Conservation (phyloP, 2,113 vertebrate species). For the Lampris megalopsis region DNA sequence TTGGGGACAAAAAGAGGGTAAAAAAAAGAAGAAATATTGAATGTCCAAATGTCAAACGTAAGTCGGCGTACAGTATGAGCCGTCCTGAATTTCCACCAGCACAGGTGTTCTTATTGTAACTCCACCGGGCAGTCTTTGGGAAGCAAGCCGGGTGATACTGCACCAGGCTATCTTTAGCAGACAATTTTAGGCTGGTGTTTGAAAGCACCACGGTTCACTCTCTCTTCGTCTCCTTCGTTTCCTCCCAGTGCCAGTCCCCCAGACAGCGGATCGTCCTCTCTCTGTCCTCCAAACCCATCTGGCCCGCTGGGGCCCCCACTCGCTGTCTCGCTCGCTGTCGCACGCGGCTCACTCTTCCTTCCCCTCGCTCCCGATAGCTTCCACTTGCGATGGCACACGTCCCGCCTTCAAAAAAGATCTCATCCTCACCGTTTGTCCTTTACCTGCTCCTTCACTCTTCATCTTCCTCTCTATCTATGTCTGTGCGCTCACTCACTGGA, state of each 20-base stretch:
- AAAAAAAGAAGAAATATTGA: constrained; percentile 14
- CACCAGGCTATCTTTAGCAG: constrained; percentile 37
- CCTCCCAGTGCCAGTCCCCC: constrained; percentile 45
- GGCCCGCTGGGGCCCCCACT: constrained; percentile 51
- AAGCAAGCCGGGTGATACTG: constrained; percentile 28
- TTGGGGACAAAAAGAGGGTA: no score
- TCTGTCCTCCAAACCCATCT: constrained; percentile 64
- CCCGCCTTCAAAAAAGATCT: constrained; percentile 56
- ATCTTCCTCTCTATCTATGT: constrained; percentile 42
- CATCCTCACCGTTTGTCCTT: constrained; percentile 66
- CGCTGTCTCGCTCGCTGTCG: constrained; percentile 58
- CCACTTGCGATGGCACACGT: constrained; percentile 44
- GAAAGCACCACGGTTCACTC: constrained; percentile 33
- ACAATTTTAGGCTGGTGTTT: constrained; percentile 40
- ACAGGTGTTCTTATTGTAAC: constrained; percentile 50
- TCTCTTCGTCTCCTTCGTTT: neutral
- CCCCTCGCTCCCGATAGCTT: constrained; percentile 28
- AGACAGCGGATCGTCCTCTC: constrained; percentile 59
- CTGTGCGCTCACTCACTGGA: constrained; percentile 30
- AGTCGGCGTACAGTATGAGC: constrained; percentile 30
- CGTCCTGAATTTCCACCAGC: constrained; percentile 18
- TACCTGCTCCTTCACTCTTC: constrained; percentile 56
- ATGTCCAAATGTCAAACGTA: constrained; percentile 42
- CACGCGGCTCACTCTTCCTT: constrained; percentile 58
- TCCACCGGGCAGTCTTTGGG: constrained; percentile 33